These are phyloP conservation scores for Elachura formosa DNA, from an alignment of 2,113 vertebrate genomes.

Conservation along the genomic window DNA sequence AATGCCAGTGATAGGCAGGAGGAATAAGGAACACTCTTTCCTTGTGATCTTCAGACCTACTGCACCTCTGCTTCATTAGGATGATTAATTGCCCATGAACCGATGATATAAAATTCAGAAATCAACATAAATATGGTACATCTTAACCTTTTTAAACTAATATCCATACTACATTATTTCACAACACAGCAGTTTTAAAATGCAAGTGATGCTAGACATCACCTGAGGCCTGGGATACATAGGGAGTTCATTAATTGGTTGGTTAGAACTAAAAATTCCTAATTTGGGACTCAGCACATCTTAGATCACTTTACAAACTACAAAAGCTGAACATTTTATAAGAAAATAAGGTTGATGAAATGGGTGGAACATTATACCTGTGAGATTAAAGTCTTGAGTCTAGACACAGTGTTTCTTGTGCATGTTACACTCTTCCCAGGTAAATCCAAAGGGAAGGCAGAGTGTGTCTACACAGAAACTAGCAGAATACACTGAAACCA, in stretches of 20 bases:
- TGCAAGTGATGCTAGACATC: neutral
- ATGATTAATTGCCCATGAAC: neutral
- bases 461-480: neutral
- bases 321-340: neutral
- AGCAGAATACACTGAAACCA: neutral
- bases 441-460: neutral
- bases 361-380: neutral
- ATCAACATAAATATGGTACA: neutral
- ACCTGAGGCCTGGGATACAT: neutral
- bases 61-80: neutral
- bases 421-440: neutral
- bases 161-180: accelerated
- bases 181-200: neutral
- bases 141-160: neutral
- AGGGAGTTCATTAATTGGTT: neutral
- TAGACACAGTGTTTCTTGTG: neutral
- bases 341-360: neutral
- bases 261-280: neutral
- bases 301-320: neutral
- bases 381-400: neutral
- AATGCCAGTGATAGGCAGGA: neutral
- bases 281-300: neutral
- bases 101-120: neutral
- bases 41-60: neutral
- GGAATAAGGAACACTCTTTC: neutral